Base-by-base conservation (phyloP, 2,113 vertebrate species). In the Bombycilla garrulus region DNA sequence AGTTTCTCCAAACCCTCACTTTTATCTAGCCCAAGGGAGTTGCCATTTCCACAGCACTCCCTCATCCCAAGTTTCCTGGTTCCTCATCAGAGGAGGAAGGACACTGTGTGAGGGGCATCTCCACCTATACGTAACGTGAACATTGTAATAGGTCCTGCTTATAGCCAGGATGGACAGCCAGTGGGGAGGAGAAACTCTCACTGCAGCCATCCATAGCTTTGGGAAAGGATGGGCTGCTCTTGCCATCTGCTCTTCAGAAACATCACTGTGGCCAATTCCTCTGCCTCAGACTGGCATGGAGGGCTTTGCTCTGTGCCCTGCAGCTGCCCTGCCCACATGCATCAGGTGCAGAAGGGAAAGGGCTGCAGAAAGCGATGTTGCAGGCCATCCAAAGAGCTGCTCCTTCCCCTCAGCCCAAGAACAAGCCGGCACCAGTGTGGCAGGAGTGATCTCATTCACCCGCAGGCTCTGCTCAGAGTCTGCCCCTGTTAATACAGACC, bases 341-440 rank as follows among this genome's bases (percentile, higher is more conserved):
- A 21, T 5, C 1, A 2, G 20, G 56, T 3, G 8, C 35, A n/a
- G 25, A 42, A 74, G 12, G 26, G 8, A n/a, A 21, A 51, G 51
- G 20, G 21, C 18, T 74, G 42, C 50, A 50, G 48, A 66, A 6
- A 12, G 26, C 45, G 18, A 16, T 19, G 1, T 1, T 84, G 24
- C 50, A 82, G 40, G 44, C 5, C 25, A 50, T 66, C 33, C 26
- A 18, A 2, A 6, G 61, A 64, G 15, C n/a, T 62, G 1, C 35
- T 50, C 33, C 38, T 64, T 69, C 16, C 28, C 26, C 18, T 88
- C 44, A 79, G 26, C 64, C 64, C 45, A 29, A 60, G 20, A 19
- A 9, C 0, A 0, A 38, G 29, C 16, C 7, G n/a, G 53, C 40
- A 61, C 28, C 47, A 5, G 38, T 47, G 47, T 26, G 61, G 26